Conservation (phyloP, 2,888 invertebrate species). For the Trichogramma dendrolimi region DNA sequence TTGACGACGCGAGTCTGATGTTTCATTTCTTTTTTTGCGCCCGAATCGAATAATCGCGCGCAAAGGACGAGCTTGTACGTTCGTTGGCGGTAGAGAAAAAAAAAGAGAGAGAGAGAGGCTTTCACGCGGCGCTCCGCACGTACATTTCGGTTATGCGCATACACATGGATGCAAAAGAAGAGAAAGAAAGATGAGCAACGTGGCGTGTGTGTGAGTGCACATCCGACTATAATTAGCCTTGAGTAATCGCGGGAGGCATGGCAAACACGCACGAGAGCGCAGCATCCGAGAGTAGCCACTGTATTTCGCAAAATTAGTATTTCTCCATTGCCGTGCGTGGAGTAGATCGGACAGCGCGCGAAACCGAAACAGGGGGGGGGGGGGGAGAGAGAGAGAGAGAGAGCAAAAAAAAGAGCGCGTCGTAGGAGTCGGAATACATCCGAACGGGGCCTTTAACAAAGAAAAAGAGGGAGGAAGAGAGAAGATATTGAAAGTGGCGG, state of each 20-base stretch:
- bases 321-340: conserved; percentile 45
- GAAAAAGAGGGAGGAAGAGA: neutral
- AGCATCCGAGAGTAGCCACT: conserved; percentile 41
- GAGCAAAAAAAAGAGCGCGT: conserved; percentile 8
- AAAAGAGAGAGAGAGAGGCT: no score
- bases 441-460: conserved; percentile 7
- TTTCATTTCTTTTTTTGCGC: no score
- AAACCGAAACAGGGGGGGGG: conserved; percentile 8
- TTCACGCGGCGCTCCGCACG: no score
- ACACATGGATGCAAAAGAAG: no score
- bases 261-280: conserved; percentile 40
- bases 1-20: no score
- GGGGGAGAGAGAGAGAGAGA: conserved; percentile 15
- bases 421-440: conserved; percentile 9
- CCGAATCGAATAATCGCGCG: no score
- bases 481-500: conserved; percentile 25
- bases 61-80: no score
- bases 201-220: conserved; percentile 13
- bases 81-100: no score
- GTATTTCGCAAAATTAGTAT: conserved; percentile 54
- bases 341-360: conserved; percentile 3
- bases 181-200: no score
- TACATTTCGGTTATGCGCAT: no score
- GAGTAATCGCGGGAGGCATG: conserved; percentile 51
- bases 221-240: conserved; percentile 50